These are phyloP conservation scores for Columbina picui DNA, from an alignment of 2,113 vertebrate genomes.

Conservation along the genomic window DNA sequence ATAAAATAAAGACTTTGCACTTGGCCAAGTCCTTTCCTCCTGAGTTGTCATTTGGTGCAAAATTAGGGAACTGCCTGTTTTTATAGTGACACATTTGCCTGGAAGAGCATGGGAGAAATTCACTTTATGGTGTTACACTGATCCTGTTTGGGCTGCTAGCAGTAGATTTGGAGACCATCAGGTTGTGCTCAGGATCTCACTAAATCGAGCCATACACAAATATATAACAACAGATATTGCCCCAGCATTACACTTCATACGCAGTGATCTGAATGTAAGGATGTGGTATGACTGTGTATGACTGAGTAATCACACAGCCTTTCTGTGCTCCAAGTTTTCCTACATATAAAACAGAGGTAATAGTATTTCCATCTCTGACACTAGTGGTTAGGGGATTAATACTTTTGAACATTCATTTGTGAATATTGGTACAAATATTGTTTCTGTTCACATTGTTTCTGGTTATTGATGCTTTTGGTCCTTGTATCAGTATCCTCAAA, in stretches of 20 bases:
- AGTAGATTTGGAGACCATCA: neutral
- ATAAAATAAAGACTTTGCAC: neutral
- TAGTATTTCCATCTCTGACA: conserved; percentile 19
- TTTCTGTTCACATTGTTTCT: conserved; percentile 52
- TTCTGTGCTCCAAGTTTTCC: neutral
- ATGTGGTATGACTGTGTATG: neutral
- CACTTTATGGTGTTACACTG: neutral
- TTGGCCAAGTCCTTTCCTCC: neutral
- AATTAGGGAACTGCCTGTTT: neutral
- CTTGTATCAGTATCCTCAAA: conserved; percentile 59
- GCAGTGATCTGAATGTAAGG: neutral
- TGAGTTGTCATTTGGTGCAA: neutral
- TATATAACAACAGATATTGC: neutral
- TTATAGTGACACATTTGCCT: neutral
- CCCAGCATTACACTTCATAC: neutral
- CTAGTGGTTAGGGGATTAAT: neutral
- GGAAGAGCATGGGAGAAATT: neutral
- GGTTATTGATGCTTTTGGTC: conserved; percentile 60
- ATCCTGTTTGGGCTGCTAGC: neutral
- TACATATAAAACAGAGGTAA: neutral
- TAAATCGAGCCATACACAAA: neutral
- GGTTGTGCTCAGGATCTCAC: neutral
- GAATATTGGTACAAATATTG: conserved; percentile 39
- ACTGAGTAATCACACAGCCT: neutral
- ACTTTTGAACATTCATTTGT: conserved; percentile 12